Percentiles rank a stretch among this genome's conserved stretches.
Evolutionary conservation across 30 jellyfish, hydroid and myxozoan species (phyloP).

Genomic region (Turritopsis dohrnii): DNA sequence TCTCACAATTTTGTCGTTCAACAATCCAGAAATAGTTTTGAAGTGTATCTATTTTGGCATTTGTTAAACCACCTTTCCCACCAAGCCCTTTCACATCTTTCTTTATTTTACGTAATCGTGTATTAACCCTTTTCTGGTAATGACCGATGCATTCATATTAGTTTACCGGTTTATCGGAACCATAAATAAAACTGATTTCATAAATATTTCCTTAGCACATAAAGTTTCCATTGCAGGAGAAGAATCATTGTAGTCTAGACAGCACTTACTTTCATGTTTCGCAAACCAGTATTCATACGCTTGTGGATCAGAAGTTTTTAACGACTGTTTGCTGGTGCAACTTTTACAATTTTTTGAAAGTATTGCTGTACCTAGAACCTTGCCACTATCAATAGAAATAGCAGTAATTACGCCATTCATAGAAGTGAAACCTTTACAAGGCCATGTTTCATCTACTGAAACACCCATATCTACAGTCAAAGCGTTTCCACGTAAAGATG

Average conservation of each 20-base stretch:
- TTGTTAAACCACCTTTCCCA: slow-evolving; percentile 32
- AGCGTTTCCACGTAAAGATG: background rate
- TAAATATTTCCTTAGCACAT: background rate
- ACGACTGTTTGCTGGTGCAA: background rate
- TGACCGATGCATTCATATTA: slow-evolving; percentile 37
- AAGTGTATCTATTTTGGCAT: slow-evolving; percentile 23
- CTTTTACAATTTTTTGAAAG: background rate
- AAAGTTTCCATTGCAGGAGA: background rate
- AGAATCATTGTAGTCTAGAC: slow-evolving; percentile 7
- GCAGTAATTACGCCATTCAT: slow-evolving; percentile 3
- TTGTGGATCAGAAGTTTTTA: background rate
- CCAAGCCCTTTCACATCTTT: slow-evolving; percentile 29
- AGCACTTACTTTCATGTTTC: background rate
- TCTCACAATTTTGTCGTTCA: slow-evolving; percentile 22
- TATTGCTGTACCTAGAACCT: slow-evolving; percentile 19
- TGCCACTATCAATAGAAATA: slow-evolving; percentile 1
- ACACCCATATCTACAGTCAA: slow-evolving; percentile 1
- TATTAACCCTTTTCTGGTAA: slow-evolving; percentile 29
- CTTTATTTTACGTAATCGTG: slow-evolving; percentile 20
- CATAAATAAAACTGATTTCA: background rate
- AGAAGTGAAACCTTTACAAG: slow-evolving; percentile 3
- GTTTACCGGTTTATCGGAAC: slow-evolving; percentile 13
- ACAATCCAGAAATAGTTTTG: slow-evolving; percentile 37
- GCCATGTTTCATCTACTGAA: slow-evolving; percentile 12
- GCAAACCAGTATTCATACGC: background rate